A percentile compares a stretch with the other conserved stretches of the same genome.
These are phyloP conservation scores for Urocolius indicus DNA, from an alignment of 2,113 vertebrate genomes.

Conservation along the genomic window DNA sequence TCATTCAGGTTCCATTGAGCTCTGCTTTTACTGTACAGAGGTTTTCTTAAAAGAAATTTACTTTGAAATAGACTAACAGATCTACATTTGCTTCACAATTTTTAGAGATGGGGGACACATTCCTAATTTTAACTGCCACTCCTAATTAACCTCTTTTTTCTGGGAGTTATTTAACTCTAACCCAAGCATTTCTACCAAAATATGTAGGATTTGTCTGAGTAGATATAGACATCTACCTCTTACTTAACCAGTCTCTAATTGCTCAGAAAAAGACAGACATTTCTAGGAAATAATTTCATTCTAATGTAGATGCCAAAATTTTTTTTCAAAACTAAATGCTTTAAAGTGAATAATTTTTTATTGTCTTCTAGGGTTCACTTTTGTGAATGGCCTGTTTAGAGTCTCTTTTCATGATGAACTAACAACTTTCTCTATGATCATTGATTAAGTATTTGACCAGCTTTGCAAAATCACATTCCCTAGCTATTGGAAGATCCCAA, in stretches of 20 bases:
- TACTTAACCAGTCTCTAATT: neutral
- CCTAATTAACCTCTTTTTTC: neutral
- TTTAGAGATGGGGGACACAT: neutral
- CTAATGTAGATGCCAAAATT: neutral
- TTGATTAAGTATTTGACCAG: neutral
- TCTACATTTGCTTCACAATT: neutral
- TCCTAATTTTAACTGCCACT: neutral
- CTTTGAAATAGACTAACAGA: neutral
- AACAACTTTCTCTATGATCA: neutral
- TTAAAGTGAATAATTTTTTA: neutral
- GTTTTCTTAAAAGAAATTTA: neutral
- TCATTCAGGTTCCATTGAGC: neutral
- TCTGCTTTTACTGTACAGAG: neutral
- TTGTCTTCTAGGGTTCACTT: neutral
- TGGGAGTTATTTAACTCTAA: neutral
- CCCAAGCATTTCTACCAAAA: neutral
- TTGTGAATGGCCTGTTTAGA: neutral
- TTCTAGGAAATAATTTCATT: neutral
- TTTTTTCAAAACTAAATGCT: neutral
- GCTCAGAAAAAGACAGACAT: neutral
- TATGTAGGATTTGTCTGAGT: neutral
- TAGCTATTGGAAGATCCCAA: neutral
- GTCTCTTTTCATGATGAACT: neutral
- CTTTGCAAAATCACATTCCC: neutral
- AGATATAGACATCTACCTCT: neutral